Evolutionary conservation across 2,888 invertebrate species (phyloP).

Genomic region (Trichopria drosophilae): DNA sequence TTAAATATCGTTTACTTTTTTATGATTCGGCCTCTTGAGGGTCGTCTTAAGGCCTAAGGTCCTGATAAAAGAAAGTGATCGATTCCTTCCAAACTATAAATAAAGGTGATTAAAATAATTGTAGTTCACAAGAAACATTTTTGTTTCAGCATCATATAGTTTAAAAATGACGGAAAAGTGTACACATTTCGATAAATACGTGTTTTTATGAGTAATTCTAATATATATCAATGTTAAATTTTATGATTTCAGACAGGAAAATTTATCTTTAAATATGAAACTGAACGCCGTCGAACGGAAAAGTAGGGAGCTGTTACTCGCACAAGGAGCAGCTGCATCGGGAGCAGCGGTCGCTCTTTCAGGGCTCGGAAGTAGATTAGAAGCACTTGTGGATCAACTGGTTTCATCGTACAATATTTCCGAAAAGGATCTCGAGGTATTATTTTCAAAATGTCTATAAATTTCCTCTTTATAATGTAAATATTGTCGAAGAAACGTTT

Average conservation of each 20-base stretch:
- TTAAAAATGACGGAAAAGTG: no score
- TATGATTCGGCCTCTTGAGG: no score
- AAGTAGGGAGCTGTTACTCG: slow-evolving; percentile 67
- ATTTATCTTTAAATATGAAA: slow-evolving; percentile 68
- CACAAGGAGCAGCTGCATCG: slow-evolving; percentile 72
- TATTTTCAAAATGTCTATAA: slow-evolving; percentile 5
- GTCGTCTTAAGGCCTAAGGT: no score
- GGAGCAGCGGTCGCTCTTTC: slow-evolving; percentile 71
- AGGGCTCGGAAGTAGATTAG: slow-evolving; percentile 70
- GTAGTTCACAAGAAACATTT: no score
- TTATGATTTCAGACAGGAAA: slow-evolving; percentile 64
- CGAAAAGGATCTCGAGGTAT: slow-evolving; percentile 72
- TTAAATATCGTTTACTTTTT: no score
- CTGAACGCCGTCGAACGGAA: slow-evolving; percentile 67
- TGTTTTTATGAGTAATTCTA: neutral
- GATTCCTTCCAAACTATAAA: no score
- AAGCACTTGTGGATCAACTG: slow-evolving; percentile 72
- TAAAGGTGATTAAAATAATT: no score
- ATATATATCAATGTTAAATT: slow-evolving; percentile 3
- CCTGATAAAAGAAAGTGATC: no score
- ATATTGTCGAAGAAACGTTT: no score
- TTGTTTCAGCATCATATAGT: no score
- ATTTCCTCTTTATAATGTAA: no score
- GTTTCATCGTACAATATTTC: slow-evolving; percentile 75
- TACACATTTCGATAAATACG: no score